These are phyloP conservation scores for Himalopsyche kuldschensis DNA, from an alignment of 2,888 invertebrate species.

Conservation along the genomic window DNA sequence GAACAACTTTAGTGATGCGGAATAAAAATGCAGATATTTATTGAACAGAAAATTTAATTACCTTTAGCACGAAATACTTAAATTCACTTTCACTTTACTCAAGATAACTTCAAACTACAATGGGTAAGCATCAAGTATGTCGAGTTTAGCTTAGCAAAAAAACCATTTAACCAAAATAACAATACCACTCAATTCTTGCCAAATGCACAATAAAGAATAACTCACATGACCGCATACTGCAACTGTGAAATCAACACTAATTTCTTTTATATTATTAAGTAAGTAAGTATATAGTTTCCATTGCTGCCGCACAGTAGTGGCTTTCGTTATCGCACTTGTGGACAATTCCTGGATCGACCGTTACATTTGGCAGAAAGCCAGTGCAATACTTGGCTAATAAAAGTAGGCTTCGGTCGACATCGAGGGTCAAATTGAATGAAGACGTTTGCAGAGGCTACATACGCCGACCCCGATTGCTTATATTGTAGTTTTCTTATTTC, in stretches of 20 bases:
- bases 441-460: not conserved
- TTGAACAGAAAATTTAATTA: not conserved
- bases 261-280: slow-evolving; percentile 16
- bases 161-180: no score
- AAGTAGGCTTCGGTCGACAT: slow-evolving; percentile 12
- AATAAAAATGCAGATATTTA: no score
- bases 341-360: slow-evolving; percentile 2
- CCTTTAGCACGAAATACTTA: not conserved
- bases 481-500: not conserved
- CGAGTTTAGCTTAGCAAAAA: not conserved
- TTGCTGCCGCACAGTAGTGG: not conserved
- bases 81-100: not conserved
- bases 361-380: slow-evolving; percentile 13
- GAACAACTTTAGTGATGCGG: no score
- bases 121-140: not conserved
- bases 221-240: slow-evolving; percentile 1
- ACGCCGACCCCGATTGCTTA: not conserved
- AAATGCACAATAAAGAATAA: not conserved
- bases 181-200: not conserved
- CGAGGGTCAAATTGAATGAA: slow-evolving; percentile 12
- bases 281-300: not conserved
- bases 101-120: not conserved
- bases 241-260: slow-evolving; percentile 3
- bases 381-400: slow-evolving; percentile 14
- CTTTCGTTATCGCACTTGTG: not conserved